These are phyloP conservation scores for Lycocorax pyrrhopterus DNA, from an alignment of 2,113 vertebrate species.

Conservation along the genomic window DNA sequence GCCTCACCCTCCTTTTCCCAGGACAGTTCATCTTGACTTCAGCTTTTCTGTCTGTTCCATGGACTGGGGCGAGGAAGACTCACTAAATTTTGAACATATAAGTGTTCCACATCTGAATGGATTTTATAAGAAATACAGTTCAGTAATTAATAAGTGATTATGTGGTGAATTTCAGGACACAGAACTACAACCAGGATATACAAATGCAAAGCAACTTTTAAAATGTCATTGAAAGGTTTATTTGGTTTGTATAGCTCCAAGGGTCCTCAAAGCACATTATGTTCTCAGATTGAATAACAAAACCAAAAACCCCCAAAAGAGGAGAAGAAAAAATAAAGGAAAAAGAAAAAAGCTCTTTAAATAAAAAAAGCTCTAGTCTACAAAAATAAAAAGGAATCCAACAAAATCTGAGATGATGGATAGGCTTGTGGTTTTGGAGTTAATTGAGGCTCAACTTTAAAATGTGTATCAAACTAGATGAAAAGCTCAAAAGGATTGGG, in stretches of 20 bases:
- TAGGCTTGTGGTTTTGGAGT: not conserved
- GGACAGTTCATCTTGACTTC: not conserved
- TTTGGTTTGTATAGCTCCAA: not conserved
- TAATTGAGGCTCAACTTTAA: not conserved
- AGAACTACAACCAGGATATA: not conserved
- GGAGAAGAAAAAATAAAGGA: fast-evolving
- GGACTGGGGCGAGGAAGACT: not conserved
- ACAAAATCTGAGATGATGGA: not conserved
- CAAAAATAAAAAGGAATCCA: not conserved
- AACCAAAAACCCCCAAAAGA: fast-evolving
- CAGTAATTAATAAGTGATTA: not conserved
- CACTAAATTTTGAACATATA: not conserved
- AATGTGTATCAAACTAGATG: not conserved
- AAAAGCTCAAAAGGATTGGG: not conserved
- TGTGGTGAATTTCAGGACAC: not conserved
- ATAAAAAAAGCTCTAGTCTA: not conserved
- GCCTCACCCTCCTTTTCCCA: not conserved
- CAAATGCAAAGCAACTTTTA: not conserved
- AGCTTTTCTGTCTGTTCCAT: not conserved
- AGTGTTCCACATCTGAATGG: not conserved
- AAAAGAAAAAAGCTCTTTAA: not conserved
- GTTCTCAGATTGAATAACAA: not conserved
- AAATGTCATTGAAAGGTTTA: not conserved
- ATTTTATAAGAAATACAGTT: not conserved
- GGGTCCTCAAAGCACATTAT: not conserved